Base-by-base conservation (phyloP, 1,140 invertebrate species). In the Cardiocondyla obscurior region DNA sequence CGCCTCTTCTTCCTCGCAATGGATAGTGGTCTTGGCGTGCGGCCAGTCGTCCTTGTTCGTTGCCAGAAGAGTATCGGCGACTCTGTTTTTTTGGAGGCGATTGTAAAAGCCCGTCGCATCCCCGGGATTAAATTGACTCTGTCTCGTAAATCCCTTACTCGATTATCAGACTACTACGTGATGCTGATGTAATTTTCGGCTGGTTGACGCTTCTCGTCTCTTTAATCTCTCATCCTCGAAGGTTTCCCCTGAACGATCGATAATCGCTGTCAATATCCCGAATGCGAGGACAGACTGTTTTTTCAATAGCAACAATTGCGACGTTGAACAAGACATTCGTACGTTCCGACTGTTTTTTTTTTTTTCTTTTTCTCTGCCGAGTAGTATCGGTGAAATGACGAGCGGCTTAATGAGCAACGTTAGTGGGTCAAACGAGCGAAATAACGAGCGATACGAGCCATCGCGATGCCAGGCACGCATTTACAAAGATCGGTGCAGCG, bases 361-460 rank as follows among this genome's bases (percentile, higher is more conserved):
- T 62, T 55, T 57, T 39, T 36, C n/a, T 55, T 30, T 22, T 12
- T 39, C 22, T 28, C 46, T 19, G 33, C 22, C 46, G 74, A 36
- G 14, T 33, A 33, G 2, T 79, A 79, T 53, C 22, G 46, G 19
- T 53, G 25, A 12, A n/a, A 69, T 42, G 74, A 69, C 25, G 62
- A 22, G 44, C 44, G 46, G 16, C 16, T 69, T 79, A 79, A 79
- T 69, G 74, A 79, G n/a, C 30, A 55, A 79, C 36, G 74, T 69
- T 33, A 67, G 12, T 67, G 12, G 60, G 62, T 79, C 33, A 79
- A 85, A 82, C 69, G 74, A 86, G 72, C 51, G 39, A 86, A 84
- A 82, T 86, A 82, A 88, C 77, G 82, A 84, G 72, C 25, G 36
- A 76, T 46, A 67, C 64, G 51, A 72, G 22, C 10, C 30, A n/a